phyloP scores from a whole-genome alignment of 1,140 invertebrate species.

The Trachelipus rathkii region DNA sequence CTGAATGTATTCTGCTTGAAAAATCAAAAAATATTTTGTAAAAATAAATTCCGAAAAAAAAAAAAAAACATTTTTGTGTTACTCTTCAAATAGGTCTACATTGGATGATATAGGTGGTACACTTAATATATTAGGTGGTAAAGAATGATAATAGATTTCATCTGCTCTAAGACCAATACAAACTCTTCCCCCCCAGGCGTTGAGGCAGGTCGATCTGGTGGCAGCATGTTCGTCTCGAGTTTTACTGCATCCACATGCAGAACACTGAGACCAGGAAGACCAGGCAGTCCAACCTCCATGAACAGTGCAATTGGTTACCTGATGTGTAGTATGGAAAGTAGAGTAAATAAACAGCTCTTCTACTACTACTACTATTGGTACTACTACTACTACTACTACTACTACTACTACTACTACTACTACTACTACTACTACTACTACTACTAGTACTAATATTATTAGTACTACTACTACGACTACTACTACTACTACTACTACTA shows the following conservation, averaged over 20 bases:
- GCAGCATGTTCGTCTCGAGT: conserved; percentile 50
- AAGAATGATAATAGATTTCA: conserved; percentile 69
- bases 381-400: too few species aligned
- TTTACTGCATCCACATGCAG: conserved; percentile 60
- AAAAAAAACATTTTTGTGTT: neutral
- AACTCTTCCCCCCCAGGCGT: conserved; percentile 49
- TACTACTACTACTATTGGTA: too few species aligned
- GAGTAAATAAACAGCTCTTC: too few species aligned
- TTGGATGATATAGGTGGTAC: too few species aligned
- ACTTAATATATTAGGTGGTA: too few species aligned
- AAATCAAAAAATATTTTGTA: neutral
- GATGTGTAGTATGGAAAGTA: neutral
- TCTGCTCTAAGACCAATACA: conserved; percentile 54
- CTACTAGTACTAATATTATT: too few species aligned
- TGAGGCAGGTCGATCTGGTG: conserved; percentile 50
- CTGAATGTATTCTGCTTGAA: conserved; percentile 12
- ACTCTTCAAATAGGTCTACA: neutral
- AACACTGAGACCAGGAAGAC: conserved; percentile 52
- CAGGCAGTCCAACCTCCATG: conserved; percentile 54
- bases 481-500: too few species aligned
- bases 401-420: too few species aligned
- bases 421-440: too few species aligned
- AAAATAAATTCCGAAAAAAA: neutral
- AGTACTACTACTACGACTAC: too few species aligned
- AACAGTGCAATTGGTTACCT: conserved; percentile 54